Evolutionary conservation across 2,113 vertebrate species (phyloP).

Genomic region (Grallaria varia): DNA sequence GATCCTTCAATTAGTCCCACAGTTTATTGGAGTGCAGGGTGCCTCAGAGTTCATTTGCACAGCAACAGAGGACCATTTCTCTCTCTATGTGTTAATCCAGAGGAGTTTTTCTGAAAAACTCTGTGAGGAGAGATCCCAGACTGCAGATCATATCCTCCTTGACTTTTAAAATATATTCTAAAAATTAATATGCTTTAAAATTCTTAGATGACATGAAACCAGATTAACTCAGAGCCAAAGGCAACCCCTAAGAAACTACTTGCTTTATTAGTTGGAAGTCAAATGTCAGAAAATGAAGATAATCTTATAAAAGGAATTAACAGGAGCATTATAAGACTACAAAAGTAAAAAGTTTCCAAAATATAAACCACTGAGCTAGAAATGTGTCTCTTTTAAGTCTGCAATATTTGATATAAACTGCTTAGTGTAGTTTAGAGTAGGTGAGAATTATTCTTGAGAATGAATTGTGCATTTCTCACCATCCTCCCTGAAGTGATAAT

Average conservation of each 20-base stretch:
- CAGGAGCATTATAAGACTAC: neutral
- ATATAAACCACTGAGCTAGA: neutral
- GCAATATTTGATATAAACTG: neutral
- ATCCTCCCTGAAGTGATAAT: constrained; percentile 51
- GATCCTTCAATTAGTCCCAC: neutral
- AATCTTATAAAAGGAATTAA: neutral
- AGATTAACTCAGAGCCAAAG: neutral
- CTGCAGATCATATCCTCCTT: neutral
- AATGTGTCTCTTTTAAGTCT: constrained; percentile 9
- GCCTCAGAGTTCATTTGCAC: neutral
- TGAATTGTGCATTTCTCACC: constrained; percentile 12
- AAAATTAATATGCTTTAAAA: neutral
- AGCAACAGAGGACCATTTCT: neutral
- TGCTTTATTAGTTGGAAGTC: neutral
- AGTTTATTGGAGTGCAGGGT: neutral
- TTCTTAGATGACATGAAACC: neutral
- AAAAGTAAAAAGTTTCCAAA: neutral
- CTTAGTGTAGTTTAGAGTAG: neutral
- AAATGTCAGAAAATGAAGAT: neutral
- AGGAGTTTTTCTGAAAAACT: neutral
- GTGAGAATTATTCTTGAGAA: constrained; percentile 54
- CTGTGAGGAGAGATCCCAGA: neutral
- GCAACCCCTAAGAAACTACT: neutral
- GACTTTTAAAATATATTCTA: neutral
- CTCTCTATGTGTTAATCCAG: neutral